Evolutionary conservation across 1,140 invertebrate genomes (phyloP).

Genomic region (Aphis craccivora): DNA sequence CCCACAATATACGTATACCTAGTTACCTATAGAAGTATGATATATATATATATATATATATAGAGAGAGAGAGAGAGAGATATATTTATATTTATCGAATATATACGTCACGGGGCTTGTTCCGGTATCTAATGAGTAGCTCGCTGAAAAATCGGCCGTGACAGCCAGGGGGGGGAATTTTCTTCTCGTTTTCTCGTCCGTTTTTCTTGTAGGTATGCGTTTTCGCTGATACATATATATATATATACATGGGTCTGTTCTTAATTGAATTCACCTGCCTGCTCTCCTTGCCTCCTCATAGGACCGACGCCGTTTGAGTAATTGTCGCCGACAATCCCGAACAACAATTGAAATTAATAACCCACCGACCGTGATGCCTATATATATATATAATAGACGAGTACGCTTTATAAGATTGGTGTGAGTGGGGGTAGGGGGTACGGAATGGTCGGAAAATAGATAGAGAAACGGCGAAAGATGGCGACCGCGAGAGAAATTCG

Average conservation of each 20-base stretch:
- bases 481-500: not conserved
- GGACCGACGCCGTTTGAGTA: not conserved
- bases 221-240: not conserved
- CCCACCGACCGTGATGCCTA: not conserved
- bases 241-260: not conserved
- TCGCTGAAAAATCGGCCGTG: not conserved
- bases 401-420: not conserved
- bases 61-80: no score
- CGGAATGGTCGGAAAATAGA: not conserved
- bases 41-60: not conserved
- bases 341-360: slow-evolving; percentile 36
- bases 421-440: no score
- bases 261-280: slow-evolving; percentile 7
- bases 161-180: not conserved
- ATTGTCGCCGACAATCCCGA: not conserved
- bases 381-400: not conserved
- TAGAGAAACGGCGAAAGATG: not conserved
- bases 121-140: not conserved
- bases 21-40: not conserved
- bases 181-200: not conserved
- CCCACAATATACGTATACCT: not conserved
- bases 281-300: not conserved
- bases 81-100: not conserved
- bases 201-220: not conserved
- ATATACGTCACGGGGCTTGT: not conserved